Percentiles rank a stretch among this genome's conserved stretches.
These are phyloP conservation scores for Neoaliturus tenellus DNA, from an alignment of 2,888 invertebrate genomes.

Conservation along the genomic window DNA sequence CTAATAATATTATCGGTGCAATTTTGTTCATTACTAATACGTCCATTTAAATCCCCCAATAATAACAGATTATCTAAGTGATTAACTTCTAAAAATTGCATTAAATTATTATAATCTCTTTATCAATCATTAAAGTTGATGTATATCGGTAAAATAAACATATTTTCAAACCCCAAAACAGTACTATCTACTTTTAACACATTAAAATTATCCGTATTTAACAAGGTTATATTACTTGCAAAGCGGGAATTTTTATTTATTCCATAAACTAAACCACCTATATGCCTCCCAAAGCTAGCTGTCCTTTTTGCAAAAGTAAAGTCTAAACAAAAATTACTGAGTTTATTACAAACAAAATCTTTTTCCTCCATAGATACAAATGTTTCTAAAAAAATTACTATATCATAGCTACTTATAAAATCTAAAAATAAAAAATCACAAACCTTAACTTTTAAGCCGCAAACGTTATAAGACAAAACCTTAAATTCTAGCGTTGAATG, in stretches of 20 bases:
- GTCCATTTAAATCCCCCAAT: conserved; percentile 30
- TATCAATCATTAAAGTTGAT: conserved; percentile 27
- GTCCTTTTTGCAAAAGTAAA: not conserved
- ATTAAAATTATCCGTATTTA: not conserved
- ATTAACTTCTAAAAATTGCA: not conserved
- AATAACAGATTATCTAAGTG: not conserved
- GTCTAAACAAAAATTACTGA: not conserved
- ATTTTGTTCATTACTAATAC: not conserved
- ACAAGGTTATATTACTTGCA: not conserved
- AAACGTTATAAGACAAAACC: not conserved
- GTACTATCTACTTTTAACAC: not conserved
- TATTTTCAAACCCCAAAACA: not conserved
- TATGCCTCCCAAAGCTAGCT: conserved; percentile 13
- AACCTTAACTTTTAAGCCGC: not conserved
- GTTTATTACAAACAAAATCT: not conserved
- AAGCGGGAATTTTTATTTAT: not conserved
- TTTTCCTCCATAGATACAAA: conserved; percentile 2
- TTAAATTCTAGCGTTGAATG: too few species aligned
- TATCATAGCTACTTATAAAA: not conserved
- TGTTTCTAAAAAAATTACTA: conserved; percentile 26
- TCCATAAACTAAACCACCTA: not conserved
- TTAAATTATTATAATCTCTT: not conserved
- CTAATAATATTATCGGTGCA: not conserved
- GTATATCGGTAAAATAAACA: conserved; percentile 6
- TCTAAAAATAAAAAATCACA: not conserved